phyloP scores from a whole-genome alignment of 2,113 vertebrate species.

The Eonycteris spelaea region DNA sequence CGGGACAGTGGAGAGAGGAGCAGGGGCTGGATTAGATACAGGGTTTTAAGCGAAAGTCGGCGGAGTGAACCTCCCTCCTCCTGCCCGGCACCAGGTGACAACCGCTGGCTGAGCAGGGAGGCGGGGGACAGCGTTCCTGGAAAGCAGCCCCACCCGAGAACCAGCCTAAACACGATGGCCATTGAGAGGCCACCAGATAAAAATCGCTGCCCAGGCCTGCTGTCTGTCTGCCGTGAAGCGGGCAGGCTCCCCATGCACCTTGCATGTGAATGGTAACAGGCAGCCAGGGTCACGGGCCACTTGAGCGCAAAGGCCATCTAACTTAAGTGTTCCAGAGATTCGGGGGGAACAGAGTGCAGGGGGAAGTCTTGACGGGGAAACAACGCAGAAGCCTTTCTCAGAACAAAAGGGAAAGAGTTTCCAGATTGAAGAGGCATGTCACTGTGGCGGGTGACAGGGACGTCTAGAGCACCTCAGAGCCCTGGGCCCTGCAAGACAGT shows the following conservation, averaged over 20 bases:
- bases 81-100: background rate
- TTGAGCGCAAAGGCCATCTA: background rate
- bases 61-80: background rate
- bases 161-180: background rate
- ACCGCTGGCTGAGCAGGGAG: background rate
- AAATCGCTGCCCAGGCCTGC: background rate
- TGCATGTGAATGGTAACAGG: background rate
- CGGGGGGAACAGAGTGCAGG: background rate
- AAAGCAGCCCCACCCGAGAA: background rate
- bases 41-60: background rate
- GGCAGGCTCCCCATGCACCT: background rate
- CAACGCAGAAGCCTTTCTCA: background rate
- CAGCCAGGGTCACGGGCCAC: background rate
- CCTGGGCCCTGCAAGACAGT: background rate
- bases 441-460: background rate
- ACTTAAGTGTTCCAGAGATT: background rate
- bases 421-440: background rate
- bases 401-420: background rate
- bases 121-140: rapidly evolving
- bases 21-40: background rate
- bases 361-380: background rate
- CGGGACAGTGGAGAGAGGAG: background rate
- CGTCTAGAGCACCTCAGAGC: background rate
- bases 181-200: background rate
- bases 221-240: no score